These are phyloP conservation scores for Drosophila sulfurigaster DNA, from an alignment of 1,140 invertebrate genomes.

Conservation along the genomic window DNA sequence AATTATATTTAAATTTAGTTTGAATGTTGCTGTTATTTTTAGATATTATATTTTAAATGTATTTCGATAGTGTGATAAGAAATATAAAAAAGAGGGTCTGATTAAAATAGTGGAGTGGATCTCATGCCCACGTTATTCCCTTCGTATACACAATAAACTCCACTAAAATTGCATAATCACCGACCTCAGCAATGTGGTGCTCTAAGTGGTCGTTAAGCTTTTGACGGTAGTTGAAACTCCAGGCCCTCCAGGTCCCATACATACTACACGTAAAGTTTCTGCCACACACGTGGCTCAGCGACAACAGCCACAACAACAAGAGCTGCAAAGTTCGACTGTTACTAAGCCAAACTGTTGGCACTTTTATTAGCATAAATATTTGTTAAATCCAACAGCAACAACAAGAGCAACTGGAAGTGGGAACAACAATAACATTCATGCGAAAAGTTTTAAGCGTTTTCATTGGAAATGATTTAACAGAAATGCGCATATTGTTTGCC, in stretches of 20 bases:
- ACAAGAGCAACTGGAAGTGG: constrained; percentile 12
- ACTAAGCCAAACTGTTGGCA: constrained; percentile 44
- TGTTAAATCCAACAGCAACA: constrained; percentile 66
- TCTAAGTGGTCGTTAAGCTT: constrained; percentile 50
- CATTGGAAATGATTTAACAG: constrained; percentile 77
- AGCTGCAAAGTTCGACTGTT: constrained; percentile 43
- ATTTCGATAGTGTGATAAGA: too few relatives aligned
- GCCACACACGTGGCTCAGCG: constrained; percentile 38
- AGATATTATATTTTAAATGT: too few relatives aligned
- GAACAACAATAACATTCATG: constrained; percentile 67
- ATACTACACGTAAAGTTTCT: constrained; percentile 40
- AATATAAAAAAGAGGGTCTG: too few relatives aligned
- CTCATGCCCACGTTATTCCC: too few relatives aligned
- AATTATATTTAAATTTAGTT: too few relatives aligned
- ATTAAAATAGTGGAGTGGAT: too few relatives aligned
- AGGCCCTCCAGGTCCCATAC: neutral
- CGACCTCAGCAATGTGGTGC: constrained; percentile 33
- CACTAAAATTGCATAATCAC: constrained; percentile 48
- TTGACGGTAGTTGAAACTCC: constrained; percentile 42
- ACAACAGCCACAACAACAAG: constrained; percentile 10
- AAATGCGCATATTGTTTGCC: constrained; percentile 34
- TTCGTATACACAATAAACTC: constrained; percentile 5
- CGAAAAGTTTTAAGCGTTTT: constrained; percentile 74
- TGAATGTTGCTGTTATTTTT: too few relatives aligned
- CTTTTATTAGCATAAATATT: constrained; percentile 81